These are phyloP conservation scores for Limnephilus marmoratus DNA, from an alignment of 2,888 invertebrate species.

Conservation along the genomic window DNA sequence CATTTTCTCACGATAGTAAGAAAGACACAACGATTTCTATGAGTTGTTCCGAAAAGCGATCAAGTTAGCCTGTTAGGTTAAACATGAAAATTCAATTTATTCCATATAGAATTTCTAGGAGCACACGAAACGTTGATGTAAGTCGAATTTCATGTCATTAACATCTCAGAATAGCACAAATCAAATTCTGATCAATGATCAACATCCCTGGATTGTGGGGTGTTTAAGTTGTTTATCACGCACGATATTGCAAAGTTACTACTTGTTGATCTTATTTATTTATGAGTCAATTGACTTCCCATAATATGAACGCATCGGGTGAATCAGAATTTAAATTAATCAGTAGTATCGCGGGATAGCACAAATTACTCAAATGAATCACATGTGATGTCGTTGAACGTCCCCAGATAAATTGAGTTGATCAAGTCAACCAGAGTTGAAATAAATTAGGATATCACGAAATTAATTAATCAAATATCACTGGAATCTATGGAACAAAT, in stretches of 20 bases:
- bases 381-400: neutral
- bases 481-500: too few relatives aligned
- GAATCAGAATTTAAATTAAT: neutral
- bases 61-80: too few relatives aligned
- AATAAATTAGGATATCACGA: too few relatives aligned
- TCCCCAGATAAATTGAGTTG: neutral
- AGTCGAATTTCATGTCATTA: neutral
- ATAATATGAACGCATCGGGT: neutral
- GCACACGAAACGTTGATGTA: neutral
- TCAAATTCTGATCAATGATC: neutral
- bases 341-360: too few relatives aligned
- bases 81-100: neutral
- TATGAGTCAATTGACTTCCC: neutral
- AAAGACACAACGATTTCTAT: too few relatives aligned
- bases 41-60: too few relatives aligned
- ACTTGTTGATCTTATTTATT: neutral
- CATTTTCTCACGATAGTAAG: too few relatives aligned
- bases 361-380: neutral
- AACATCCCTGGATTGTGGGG: neutral
- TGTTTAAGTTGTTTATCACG: too few relatives aligned
- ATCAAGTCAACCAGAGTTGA: too few relatives aligned
- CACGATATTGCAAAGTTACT: neutral
- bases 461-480: too few relatives aligned
- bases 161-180: neutral
- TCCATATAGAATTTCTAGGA: neutral